Evolutionary conservation across 2,797 vertebrate species (phyloP).

Genomic region (Sphenopsis melanotis): DNA sequence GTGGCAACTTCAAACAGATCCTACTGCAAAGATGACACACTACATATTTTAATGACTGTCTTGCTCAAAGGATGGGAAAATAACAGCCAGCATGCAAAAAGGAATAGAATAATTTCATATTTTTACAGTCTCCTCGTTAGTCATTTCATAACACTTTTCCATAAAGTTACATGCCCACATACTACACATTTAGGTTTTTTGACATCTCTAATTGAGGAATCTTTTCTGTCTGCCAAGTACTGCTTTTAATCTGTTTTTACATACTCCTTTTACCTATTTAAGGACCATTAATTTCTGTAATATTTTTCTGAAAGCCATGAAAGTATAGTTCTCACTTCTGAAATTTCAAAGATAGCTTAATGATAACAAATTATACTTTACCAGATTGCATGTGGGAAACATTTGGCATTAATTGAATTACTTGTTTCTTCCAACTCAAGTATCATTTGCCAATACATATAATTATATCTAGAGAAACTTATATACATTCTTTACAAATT

Average conservation of each 20-base stretch:
- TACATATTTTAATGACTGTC: neutral
- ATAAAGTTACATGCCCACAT: neutral
- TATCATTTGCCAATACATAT: slow-evolving; percentile 31
- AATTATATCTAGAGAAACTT: slow-evolving; percentile 4
- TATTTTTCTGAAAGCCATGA: slow-evolving; percentile 19
- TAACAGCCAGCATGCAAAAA: neutral
- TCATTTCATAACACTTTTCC: neutral
- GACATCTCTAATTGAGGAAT: neutral
- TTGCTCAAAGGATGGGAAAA: neutral
- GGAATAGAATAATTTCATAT: neutral
- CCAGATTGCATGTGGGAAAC: slow-evolving; percentile 35
- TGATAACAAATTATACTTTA: slow-evolving; percentile 38
- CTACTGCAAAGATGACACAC: neutral
- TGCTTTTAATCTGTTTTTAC: slow-evolving; percentile 18
- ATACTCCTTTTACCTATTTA: slow-evolving; percentile 1
- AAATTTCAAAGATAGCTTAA: slow-evolving; percentile 14
- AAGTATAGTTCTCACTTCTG: slow-evolving; percentile 15
- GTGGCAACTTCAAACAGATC: neutral
- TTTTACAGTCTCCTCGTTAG: neutral
- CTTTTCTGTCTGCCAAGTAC: neutral
- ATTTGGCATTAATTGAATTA: slow-evolving; percentile 45
- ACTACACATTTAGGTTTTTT: neutral
- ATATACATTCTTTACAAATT: neutral
- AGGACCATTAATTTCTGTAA: slow-evolving; percentile 16
- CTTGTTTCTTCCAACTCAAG: slow-evolving; percentile 31